Evolutionary conservation across 1,140 invertebrate species (phyloP).

Genomic region (Papilio xuthus): DNA sequence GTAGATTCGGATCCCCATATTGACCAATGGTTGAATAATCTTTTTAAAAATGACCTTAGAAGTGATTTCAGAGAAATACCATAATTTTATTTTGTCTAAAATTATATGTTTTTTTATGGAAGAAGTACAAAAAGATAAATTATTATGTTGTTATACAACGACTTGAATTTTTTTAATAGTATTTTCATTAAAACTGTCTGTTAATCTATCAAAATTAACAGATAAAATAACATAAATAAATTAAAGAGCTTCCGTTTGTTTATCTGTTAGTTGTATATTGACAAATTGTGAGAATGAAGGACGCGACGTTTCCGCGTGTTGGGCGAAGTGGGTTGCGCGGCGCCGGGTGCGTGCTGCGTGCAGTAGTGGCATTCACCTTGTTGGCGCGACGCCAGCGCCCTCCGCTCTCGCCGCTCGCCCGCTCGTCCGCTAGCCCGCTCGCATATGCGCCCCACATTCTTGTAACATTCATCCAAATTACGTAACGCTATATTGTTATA

Average conservation of each 20-base stretch:
- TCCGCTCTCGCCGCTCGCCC: constrained; percentile 41
- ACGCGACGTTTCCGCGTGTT: constrained; percentile 68
- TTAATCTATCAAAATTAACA: constrained; percentile 4
- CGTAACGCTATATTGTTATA: constrained; percentile 52
- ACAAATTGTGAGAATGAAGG: constrained; percentile 48
- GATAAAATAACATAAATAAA: neutral
- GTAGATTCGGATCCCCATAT: neutral
- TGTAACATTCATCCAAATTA: constrained; percentile 58
- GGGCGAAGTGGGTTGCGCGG: constrained; percentile 73
- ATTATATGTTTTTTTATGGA: neutral
- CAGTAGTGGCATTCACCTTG: constrained; percentile 79
- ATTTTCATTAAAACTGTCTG: neutral
- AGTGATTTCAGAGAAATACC: neutral
- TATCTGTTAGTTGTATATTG: constrained; percentile 37
- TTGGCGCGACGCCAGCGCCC: constrained; percentile 68
- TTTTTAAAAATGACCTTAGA: neutral
- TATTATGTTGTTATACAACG: neutral
- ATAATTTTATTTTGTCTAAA: neutral
- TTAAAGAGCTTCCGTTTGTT: neutral
- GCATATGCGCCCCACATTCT: constrained; percentile 51
- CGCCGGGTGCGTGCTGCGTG: constrained; percentile 54
- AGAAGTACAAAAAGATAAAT: neutral
- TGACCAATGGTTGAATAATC: neutral
- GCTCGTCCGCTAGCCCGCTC: neutral
- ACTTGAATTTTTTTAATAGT: neutral